Conservation (phyloP, 1,140 invertebrate species). For the Rhopalosiphum padi region DNA sequence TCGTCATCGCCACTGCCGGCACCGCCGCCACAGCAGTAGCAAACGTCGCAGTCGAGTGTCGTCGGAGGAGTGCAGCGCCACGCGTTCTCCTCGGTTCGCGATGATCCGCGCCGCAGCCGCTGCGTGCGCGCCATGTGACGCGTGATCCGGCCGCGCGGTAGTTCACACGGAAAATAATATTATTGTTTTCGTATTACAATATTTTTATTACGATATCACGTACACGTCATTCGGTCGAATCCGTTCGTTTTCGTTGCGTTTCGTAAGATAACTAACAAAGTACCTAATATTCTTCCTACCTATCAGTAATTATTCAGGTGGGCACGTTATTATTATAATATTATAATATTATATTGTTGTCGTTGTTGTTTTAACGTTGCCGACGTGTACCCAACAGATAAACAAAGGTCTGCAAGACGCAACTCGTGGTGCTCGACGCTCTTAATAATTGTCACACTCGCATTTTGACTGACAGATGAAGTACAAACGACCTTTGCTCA, state of each 20-base stretch:
- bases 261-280: neutral
- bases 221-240: neutral
- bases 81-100: conserved; percentile 36
- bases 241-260: neutral
- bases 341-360: neutral
- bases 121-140: conserved; percentile 17
- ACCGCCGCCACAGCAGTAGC: neutral
- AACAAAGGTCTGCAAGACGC: neutral
- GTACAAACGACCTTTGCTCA: conserved; percentile 52
- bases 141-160: neutral
- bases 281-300: too few relatives aligned
- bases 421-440: neutral
- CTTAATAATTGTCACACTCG: neutral
- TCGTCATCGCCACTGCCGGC: neutral
- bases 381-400: neutral
- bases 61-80: neutral
- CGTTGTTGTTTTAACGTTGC: too few relatives aligned
- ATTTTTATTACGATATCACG: too few relatives aligned
- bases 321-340: neutral
- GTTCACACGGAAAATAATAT: neutral
- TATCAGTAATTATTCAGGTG: too few relatives aligned
- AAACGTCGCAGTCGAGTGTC: neutral
- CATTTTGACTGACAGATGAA: neutral
- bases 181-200: neutral
- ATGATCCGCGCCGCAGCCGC: neutral